Evolutionary conservation across 2,888 invertebrate species (phyloP).

Genomic region (Coremacera marginata): DNA sequence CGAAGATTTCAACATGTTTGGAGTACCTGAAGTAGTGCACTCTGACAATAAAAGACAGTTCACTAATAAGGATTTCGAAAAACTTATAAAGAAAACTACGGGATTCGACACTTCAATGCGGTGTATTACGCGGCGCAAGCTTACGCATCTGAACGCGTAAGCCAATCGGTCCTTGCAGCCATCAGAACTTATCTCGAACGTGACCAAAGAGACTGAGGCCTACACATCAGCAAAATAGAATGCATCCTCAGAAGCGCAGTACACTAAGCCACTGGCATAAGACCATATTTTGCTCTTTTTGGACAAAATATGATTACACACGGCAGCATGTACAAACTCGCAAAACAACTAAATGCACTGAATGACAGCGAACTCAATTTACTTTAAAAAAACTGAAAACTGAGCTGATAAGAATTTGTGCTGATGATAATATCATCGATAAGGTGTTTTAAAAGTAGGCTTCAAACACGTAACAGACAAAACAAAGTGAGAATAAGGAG

Average conservation of each 20-base stretch:
- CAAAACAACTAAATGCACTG: background rate
- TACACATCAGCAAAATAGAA: constrained; percentile 1
- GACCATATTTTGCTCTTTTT: constrained; percentile 32
- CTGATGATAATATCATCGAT: too few species aligned
- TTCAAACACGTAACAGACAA: too few species aligned
- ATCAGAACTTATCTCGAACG: constrained; percentile 15
- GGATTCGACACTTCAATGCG: constrained; percentile 23
- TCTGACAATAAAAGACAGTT: constrained; percentile 26
- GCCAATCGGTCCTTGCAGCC: constrained; percentile 11
- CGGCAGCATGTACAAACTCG: background rate
- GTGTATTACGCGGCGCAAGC: constrained; percentile 22
- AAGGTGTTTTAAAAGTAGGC: too few species aligned
- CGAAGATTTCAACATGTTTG: constrained; percentile 49
- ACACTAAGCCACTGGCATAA: constrained; percentile 19
- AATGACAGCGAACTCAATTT: too few species aligned
- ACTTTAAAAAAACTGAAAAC: too few species aligned
- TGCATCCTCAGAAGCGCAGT: constrained; percentile 19
- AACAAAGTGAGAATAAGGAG: too few species aligned
- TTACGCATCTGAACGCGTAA: constrained; percentile 32
- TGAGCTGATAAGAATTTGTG: too few species aligned
- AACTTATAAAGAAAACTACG: constrained; percentile 13
- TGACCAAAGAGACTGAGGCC: constrained; percentile 11
- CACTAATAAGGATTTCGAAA: background rate
- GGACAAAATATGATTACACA: background rate
- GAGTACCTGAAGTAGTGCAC: constrained; percentile 45